Percentiles rank a stretch among this genome's conserved stretches.
Evolutionary conservation across 2,888 invertebrate genomes (phyloP).

Genomic region (Gasteruption jaculator): DNA sequence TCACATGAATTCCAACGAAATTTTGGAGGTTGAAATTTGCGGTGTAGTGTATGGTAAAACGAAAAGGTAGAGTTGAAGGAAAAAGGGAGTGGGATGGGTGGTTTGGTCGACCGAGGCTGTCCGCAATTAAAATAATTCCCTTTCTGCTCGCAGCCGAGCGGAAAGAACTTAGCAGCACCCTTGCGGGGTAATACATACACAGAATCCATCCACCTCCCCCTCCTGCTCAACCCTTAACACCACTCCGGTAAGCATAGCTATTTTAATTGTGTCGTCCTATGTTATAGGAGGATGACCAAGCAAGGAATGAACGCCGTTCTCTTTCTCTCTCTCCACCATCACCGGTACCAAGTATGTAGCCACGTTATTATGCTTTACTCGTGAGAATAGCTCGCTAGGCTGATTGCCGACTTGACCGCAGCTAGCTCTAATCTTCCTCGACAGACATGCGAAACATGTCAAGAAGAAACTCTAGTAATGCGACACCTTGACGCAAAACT

Average conservation of each 20-base stretch:
- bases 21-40: constrained; percentile 22
- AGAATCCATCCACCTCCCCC: constrained; percentile 20
- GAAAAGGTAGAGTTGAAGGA: too few species aligned
- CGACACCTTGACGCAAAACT: too few species aligned
- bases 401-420: too few species aligned
- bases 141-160: constrained; percentile 52
- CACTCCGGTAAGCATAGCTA: constrained; percentile 47
- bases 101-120: constrained; percentile 49
- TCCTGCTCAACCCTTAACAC: constrained; percentile 21
- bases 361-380: constrained; percentile 40
- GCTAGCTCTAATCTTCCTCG: too few species aligned
- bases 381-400: constrained; percentile 34
- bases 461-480: too few species aligned
- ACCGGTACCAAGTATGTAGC: constrained; percentile 33
- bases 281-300: constrained; percentile 37
- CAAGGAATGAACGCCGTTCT: constrained; percentile 32
- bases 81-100: constrained; percentile 28
- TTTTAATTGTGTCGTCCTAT: constrained; percentile 50
- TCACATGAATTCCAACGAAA: too few species aligned
- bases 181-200: constrained; percentile 30
- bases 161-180: constrained; percentile 52
- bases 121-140: constrained; percentile 54
- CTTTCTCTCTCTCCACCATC: constrained; percentile 24
- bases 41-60: constrained; percentile 24
- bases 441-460: too few species aligned